Conservation (phyloP, 2,113 vertebrate genomes). For the Pao palembangensis region DNA sequence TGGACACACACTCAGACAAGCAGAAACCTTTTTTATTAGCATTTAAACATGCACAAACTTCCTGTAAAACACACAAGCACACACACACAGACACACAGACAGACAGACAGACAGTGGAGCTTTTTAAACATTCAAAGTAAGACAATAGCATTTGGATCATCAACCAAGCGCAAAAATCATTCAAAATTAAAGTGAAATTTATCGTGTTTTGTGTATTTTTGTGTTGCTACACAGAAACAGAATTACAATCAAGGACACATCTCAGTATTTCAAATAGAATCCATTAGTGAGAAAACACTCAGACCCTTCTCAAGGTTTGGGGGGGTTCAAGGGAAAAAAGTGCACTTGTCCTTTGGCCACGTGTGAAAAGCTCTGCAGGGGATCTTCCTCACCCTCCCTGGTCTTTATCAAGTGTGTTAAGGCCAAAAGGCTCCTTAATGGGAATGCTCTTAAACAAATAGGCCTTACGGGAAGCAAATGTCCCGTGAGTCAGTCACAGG, state of each 20-base stretch:
- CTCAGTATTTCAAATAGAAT: background rate
- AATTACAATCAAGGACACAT: background rate
- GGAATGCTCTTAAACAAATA: constrained; percentile 70
- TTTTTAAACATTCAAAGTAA: constrained; percentile 1
- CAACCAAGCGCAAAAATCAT: no score
- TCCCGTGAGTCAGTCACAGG: constrained; percentile 30
- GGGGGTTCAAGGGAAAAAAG: constrained; percentile 27
- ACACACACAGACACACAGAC: constrained; percentile 21
- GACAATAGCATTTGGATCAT: background rate
- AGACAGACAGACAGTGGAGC: constrained; percentile 13
- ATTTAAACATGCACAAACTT: constrained; percentile 42
- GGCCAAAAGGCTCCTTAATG: constrained; percentile 73
- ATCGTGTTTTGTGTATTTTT: background rate
- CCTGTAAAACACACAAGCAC: constrained; percentile 11
- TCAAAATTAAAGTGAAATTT: no score
- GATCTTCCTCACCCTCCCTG: constrained; percentile 66
- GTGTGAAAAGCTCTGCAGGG: constrained; percentile 74
- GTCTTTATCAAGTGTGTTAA: constrained; percentile 72
- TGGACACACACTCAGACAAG: constrained; percentile 52
- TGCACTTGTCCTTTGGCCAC: constrained; percentile 71
- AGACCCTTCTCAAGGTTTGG: constrained; percentile 37
- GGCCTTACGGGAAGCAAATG: constrained; percentile 58
- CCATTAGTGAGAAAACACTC: background rate
- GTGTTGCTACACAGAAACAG: background rate
- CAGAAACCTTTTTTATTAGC: constrained; percentile 32